Conservation (phyloP, 2,113 vertebrate species). For the Perca fluviatilis region DNA sequence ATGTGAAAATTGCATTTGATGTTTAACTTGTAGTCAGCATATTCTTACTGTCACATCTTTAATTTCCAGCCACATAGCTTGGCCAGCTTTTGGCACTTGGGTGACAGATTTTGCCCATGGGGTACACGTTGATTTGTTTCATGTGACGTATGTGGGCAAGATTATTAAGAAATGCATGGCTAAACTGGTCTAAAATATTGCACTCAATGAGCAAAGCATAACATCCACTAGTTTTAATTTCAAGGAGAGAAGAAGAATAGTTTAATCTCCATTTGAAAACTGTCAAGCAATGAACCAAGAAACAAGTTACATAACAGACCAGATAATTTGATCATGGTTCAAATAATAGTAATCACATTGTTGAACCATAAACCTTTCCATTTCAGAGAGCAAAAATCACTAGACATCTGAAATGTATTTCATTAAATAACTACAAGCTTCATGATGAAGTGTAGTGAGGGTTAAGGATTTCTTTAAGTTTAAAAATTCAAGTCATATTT, state of each 20-base stretch:
- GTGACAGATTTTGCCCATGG: slow-evolving; percentile 20
- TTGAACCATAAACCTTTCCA: no score
- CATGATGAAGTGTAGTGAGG: background rate
- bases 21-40: slow-evolving; percentile 37
- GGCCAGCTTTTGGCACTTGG: slow-evolving; percentile 30
- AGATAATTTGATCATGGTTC: no score
- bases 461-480: background rate
- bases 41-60: slow-evolving; percentile 40
- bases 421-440: no score
- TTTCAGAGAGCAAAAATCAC: no score
- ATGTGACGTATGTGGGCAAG: background rate
- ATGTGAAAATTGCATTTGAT: slow-evolving; percentile 35
- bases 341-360: no score
- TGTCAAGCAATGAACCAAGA: background rate
- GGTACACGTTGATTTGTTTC: slow-evolving; percentile 38
- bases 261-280: background rate
- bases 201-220: background rate
- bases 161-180: slow-evolving; percentile 23
- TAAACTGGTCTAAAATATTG: background rate
- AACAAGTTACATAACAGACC: background rate
- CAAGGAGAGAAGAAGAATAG: background rate
- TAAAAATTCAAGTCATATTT: background rate
- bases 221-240: background rate
- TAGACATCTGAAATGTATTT: no score
- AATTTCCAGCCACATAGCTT: slow-evolving; percentile 18